phyloP scores from a whole-genome alignment of 2,797 vertebrate genomes.

The Dromococcyx pavoninus region DNA sequence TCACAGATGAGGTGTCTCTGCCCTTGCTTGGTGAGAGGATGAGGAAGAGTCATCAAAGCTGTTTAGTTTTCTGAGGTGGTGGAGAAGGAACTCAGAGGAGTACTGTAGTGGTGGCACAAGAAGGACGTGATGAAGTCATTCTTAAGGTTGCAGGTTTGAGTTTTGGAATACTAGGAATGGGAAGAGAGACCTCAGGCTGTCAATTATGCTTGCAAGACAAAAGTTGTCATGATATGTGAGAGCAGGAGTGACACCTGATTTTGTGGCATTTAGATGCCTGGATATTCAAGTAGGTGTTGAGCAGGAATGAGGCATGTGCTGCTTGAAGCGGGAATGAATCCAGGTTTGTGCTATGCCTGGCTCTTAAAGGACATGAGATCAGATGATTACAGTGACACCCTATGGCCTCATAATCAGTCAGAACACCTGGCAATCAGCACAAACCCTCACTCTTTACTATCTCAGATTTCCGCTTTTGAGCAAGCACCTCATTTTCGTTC shows the following conservation, averaged over 20 bases:
- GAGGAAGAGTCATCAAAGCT: not conserved
- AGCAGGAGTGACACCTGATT: not conserved
- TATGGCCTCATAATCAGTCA: not conserved
- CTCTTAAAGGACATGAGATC: not conserved
- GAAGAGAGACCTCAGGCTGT: not conserved
- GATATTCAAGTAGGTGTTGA: not conserved
- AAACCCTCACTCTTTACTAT: not conserved
- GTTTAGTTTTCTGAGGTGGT: not conserved
- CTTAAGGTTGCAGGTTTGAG: not conserved
- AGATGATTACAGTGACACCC: not conserved
- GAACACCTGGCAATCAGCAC: not conserved
- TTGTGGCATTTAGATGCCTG: not conserved
- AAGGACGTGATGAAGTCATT: not conserved
- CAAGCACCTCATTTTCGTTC: not conserved
- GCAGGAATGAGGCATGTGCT: not conserved
- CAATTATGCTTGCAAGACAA: not conserved
- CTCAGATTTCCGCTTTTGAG: not conserved
- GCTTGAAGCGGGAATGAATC: conserved; percentile 4
- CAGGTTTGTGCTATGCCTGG: not conserved
- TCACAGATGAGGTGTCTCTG: not conserved
- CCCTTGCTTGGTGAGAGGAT: not conserved
- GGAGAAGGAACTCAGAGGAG: not conserved
- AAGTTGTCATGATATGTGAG: not conserved
- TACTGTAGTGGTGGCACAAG: not conserved
- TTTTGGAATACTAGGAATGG: not conserved